Conservation (phyloP, 1,140 invertebrate genomes). For the Lasioglossum albipes region DNA sequence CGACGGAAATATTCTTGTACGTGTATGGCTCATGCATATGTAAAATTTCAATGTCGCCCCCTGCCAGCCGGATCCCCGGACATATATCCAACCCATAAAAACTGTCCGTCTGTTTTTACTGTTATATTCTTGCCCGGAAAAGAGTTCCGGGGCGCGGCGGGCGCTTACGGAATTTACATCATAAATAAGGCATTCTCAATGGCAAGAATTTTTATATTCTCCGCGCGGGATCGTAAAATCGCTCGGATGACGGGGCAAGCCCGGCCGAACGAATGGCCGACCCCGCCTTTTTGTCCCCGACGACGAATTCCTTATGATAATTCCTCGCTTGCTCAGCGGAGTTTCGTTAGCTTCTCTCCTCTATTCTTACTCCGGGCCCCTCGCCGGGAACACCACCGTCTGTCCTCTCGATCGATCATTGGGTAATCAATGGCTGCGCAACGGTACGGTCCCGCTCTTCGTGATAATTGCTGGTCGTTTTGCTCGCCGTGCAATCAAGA, state of each 20-base stretch:
- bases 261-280: neutral
- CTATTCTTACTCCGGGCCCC: neutral
- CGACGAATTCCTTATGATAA: constrained; percentile 14
- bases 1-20: constrained; percentile 34
- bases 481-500: too few species aligned
- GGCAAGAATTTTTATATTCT: constrained; percentile 30
- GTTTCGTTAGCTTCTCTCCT: neutral
- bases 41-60: constrained; percentile 39
- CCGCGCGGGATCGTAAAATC: constrained; percentile 17
- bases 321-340: neutral
- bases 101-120: constrained; percentile 30
- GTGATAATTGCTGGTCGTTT: too few species aligned
- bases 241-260: neutral
- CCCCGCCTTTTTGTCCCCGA: neutral
- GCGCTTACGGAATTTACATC: constrained; percentile 19
- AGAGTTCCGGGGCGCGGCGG: neutral
- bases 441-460: too few species aligned
- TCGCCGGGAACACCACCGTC: too few species aligned
- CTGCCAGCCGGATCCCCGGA: neutral
- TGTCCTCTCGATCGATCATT: too few species aligned
- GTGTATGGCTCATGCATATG: constrained; percentile 50
- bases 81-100: constrained; percentile 23
- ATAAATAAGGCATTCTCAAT: constrained; percentile 31
- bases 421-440: too few species aligned
- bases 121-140: neutral